phyloP scores from a whole-genome alignment of 2,113 vertebrate genomes.

The Montifringilla adamsi region DNA sequence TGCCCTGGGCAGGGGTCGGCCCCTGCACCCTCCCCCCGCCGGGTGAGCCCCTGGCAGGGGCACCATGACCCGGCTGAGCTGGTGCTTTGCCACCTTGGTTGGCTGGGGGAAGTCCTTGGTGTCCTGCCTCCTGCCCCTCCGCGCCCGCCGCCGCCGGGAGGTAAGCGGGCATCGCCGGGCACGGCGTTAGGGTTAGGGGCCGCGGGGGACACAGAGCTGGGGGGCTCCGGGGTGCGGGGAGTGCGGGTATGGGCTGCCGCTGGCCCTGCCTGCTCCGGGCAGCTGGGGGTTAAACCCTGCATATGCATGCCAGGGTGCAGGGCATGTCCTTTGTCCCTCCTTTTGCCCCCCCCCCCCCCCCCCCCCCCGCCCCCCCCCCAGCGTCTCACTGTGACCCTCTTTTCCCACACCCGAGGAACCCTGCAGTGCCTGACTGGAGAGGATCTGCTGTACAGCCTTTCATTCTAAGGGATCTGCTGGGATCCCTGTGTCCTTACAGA shows the following conservation, averaged over 20 bases:
- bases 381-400: neutral
- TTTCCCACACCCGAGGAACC: neutral
- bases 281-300: neutral
- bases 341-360: neutral
- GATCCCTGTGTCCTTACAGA: neutral
- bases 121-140: conserved; percentile 46
- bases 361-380: no score
- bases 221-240: neutral
- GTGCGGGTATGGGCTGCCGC: neutral
- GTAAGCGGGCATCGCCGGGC: conserved; percentile 12
- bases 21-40: neutral
- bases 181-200: neutral
- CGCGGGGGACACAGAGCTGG: neutral
- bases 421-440: neutral
- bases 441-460: neutral
- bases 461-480: neutral
- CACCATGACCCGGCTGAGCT: conserved; percentile 60
- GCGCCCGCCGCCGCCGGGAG: conserved; percentile 7
- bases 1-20: neutral
- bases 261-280: neutral
- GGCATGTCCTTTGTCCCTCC: neutral
- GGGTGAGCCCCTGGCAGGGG: neutral
- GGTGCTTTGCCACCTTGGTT: conserved; percentile 55
- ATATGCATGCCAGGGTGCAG: neutral
- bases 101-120: conserved; percentile 50